Evolutionary conservation across 2,797 vertebrate genomes (phyloP), one percentile per base, ranked within the genome.

Genomic region (Miichthys miiuy): DNA sequence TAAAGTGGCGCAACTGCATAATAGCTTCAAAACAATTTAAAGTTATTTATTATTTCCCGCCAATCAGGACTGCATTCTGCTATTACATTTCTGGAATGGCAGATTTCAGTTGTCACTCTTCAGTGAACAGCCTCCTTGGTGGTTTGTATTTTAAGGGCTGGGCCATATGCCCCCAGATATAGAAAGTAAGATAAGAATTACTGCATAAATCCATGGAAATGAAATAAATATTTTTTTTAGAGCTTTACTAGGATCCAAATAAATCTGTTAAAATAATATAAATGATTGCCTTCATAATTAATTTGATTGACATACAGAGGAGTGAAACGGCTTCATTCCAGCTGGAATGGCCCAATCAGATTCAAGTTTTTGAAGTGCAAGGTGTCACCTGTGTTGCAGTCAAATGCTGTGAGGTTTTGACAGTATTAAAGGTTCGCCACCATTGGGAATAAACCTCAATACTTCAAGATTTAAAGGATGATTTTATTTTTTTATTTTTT

Each of bases 381-480:
- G 12, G 17, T 42, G 60, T 8, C 13, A 67, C 20, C 30, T 34
- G 3, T 23, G 44, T n/a, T 55, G 44, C 68, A 64, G 46, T 76
- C 20, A 66, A 44, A 61, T 47, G 18, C 17, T 34, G 4, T 18
- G n/a, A 64, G 11, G 61, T 61, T 48, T 12, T 51, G 55, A 69
- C 17, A 4, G 63, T 30, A 13, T 38, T 46, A 21, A 44, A 46
- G 56, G 17, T 63, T 62, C 8, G 20, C 51, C 67, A 44, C 62
- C 54, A 21, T 20, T 34, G 17, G 16, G 23, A 44, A 46, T 21
- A 30, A 44, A 68, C 30, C 51, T 65, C 48, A 63, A 41, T 34
- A 61, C 16, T 10, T 81, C 17, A 50, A 21, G 2, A 48, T 72
- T 44, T 72, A 68, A 67, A 77, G 4, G 21, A 52, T 38, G 34